Evolutionary conservation across 2,888 invertebrate genomes (phyloP), one percentile per base, ranked within the genome.

Genomic region (Epistrophe eligans): DNA sequence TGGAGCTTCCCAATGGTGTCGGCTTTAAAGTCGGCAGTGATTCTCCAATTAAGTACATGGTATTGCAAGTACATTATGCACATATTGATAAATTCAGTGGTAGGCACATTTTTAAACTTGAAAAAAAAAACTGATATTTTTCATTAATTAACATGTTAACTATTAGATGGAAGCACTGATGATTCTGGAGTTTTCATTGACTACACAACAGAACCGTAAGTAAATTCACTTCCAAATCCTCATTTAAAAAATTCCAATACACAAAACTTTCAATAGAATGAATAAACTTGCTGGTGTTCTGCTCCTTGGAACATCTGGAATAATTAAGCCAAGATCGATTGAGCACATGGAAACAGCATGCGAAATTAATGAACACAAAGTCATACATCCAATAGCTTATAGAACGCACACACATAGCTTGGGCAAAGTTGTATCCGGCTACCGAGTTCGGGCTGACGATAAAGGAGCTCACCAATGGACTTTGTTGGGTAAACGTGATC

Each of bases 261-360:
- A 9, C 1, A 17, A 52, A 10, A 19, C 10, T 10, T 88, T 79
- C 93, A 93, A 6, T 92, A 97, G 97, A 9, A 95, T 97, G 93
- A 95, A 95, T 3, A 98, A 98, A 91, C 94, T 96, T 89, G 99
- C 99, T 8, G 99, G 99, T 0, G 98, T 99, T 0, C 94, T 98
- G 40, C 93, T 99, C 1, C 93, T 99, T 83, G 98, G 98, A 2
- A 98, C 99, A 0, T 95, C 96, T 48, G 99, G 99, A 1, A 90
- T 91, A 15, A 97, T 99, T 88, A 95, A 95, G 0, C 94, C 97
- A 0, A 94, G 94, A 88, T 92, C 93, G 9, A 93, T 95, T 0
- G 97, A 97, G 88, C 95, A 97, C 90, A 97, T 99, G 97, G 99
- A 99, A 93, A 95, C 97, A 0, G 96, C 97, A 0, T 99, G 99